Evolutionary conservation across 2,888 invertebrate genomes (phyloP).

Genomic region (Acronicta alni): DNA sequence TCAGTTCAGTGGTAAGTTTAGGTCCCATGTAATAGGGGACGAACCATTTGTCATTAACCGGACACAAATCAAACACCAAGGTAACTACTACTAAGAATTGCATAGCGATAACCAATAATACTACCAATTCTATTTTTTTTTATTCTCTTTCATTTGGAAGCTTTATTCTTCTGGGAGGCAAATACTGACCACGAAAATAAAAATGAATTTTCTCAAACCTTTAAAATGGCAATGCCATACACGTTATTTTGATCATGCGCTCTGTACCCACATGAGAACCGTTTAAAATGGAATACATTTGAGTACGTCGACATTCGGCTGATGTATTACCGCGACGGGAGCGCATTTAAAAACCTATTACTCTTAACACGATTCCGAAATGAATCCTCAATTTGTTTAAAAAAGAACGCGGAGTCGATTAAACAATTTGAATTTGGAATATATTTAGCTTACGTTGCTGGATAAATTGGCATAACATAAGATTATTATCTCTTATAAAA

Average conservation of each 20-base stretch:
- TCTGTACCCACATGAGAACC: conserved; percentile 11
- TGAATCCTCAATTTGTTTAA: conserved; percentile 73
- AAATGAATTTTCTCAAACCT: not conserved
- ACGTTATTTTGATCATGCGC: not conserved
- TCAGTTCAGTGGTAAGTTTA: no score
- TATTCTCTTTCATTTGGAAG: no score
- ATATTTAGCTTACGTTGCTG: conserved; percentile 32
- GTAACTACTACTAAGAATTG: no score
- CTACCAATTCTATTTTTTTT: no score
- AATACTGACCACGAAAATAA: no score
- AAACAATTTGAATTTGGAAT: conserved; percentile 61
- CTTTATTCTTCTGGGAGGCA: no score
- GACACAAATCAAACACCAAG: no score
- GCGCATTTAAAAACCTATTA: conserved; percentile 83
- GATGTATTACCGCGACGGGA: conserved; percentile 70
- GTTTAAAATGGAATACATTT: conserved; percentile 48
- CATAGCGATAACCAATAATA: no score
- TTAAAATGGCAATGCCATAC: not conserved
- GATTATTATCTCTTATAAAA: no score
- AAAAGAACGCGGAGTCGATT: conserved; percentile 66
- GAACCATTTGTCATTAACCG: no score
- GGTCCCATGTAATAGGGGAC: no score
- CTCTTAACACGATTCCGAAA: conserved; percentile 71
- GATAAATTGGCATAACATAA: not conserved
- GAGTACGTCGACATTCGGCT: conserved; percentile 57